These are phyloP conservation scores for Candoia aspera DNA, from an alignment of 2,113 vertebrate genomes.

Conservation along the genomic window DNA sequence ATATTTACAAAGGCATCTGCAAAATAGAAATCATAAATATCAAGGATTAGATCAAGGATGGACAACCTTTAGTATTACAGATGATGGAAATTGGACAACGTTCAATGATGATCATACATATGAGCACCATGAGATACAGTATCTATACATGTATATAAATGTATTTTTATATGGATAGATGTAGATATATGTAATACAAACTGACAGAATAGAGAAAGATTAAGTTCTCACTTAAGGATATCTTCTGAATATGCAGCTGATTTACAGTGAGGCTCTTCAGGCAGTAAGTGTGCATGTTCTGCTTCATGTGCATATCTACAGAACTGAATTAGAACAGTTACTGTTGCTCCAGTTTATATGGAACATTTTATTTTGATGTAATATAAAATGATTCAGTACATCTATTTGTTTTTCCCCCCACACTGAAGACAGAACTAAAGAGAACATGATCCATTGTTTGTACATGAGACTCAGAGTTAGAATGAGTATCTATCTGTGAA, in stretches of 20 bases:
- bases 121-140: not conserved
- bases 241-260: not conserved
- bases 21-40: not conserved
- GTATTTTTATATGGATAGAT: not conserved
- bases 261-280: not conserved
- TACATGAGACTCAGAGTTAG: slow-evolving; percentile 51
- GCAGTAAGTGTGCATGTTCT: not conserved
- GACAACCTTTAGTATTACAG: not conserved
- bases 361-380: not conserved
- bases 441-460: slow-evolving; percentile 20
- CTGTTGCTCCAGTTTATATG: not conserved
- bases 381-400: not conserved
- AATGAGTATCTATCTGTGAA: slow-evolving; percentile 53
- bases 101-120: not conserved
- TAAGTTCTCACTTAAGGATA: not conserved
- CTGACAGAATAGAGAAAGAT: not conserved
- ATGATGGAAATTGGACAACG: not conserved
- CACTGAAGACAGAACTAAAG: slow-evolving; percentile 20
- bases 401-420: not conserved
- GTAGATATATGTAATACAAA: not conserved
- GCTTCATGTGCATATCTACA: not conserved
- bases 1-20: not conserved
- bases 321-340: not conserved
- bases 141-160: not conserved
- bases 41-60: not conserved